Percentiles rank a stretch among this genome's conserved stretches.
These are phyloP conservation scores for Automeris io DNA, from an alignment of 2,888 invertebrate genomes.

Conservation along the genomic window DNA sequence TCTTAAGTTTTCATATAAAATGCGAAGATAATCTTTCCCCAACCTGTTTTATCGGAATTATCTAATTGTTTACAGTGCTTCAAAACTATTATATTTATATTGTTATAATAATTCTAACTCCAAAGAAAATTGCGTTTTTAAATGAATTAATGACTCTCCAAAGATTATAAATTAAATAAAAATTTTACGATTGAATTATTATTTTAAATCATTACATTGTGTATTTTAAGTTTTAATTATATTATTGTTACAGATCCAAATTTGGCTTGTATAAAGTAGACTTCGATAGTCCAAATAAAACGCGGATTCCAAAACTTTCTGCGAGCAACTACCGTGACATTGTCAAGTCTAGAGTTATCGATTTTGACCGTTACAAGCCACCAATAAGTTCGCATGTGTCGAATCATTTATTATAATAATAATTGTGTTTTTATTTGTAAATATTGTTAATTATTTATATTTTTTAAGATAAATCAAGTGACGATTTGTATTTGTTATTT, in stretches of 20 bases:
- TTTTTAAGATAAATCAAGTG: neutral
- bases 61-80: no score
- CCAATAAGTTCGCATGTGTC: constrained; percentile 19
- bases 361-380: constrained; percentile 49
- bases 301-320: constrained; percentile 63
- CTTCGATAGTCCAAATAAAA: constrained; percentile 50
- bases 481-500: no score
- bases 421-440: neutral
- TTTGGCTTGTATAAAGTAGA: constrained; percentile 69
- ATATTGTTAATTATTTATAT: neutral
- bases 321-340: constrained; percentile 58
- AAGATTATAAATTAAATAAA: no score
- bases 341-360: constrained; percentile 45
- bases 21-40: no score
- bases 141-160: no score
- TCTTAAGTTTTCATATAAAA: no score
- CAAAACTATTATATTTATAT: no score
- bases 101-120: no score
- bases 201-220: no score
- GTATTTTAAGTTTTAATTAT: neutral
- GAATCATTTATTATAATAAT: constrained; percentile 17
- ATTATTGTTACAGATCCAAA: constrained; percentile 45
- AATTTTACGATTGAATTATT: no score
- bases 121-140: no score
- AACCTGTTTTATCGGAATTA: no score